Conservation (phyloP, 2,888 invertebrate species). For the Polia nebulosa region DNA sequence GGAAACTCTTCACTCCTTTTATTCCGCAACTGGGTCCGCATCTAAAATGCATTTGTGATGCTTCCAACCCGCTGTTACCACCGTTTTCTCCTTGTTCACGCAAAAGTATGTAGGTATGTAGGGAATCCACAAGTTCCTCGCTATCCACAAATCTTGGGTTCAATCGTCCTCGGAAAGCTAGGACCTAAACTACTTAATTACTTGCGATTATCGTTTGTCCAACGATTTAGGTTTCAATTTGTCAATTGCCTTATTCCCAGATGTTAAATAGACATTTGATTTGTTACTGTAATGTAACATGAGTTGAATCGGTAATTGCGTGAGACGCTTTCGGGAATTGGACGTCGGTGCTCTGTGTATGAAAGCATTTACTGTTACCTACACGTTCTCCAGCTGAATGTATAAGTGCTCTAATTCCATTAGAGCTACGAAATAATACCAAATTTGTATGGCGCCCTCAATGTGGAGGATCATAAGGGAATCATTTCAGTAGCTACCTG, state of each 20-base stretch:
- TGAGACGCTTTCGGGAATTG: slow-evolving; percentile 30
- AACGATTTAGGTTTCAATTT: slow-evolving; percentile 50
- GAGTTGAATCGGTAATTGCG: slow-evolving; percentile 28
- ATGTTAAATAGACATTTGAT: slow-evolving; percentile 48
- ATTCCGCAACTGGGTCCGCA: slow-evolving; percentile 70
- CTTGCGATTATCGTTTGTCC: slow-evolving; percentile 54
- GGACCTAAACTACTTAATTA: slow-evolving; percentile 42
- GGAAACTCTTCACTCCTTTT: slow-evolving; percentile 65
- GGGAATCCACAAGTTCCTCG: slow-evolving; percentile 51
- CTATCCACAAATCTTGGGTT: slow-evolving; percentile 59
- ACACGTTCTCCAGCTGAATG: slow-evolving; percentile 23
- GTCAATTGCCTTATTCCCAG: slow-evolving; percentile 32
- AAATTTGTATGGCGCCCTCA: slow-evolving; percentile 30
- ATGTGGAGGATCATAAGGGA: slow-evolving; percentile 40
- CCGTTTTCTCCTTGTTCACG: slow-evolving; percentile 59
- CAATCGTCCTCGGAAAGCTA: slow-evolving; percentile 49
- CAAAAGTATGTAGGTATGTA: slow-evolving; percentile 58
- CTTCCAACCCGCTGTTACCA: slow-evolving; percentile 67
- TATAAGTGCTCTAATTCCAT: slow-evolving; percentile 52
- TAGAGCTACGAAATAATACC: slow-evolving; percentile 54
- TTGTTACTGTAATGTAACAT: slow-evolving; percentile 39
- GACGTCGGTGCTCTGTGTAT: slow-evolving; percentile 27
- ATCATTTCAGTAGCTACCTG: slow-evolving; percentile 51
- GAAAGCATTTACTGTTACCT: slow-evolving; percentile 46
- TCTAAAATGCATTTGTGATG: slow-evolving; percentile 77